phyloP scores from a whole-genome alignment of 2,888 invertebrate genomes.

The Linyphia triangularis region DNA sequence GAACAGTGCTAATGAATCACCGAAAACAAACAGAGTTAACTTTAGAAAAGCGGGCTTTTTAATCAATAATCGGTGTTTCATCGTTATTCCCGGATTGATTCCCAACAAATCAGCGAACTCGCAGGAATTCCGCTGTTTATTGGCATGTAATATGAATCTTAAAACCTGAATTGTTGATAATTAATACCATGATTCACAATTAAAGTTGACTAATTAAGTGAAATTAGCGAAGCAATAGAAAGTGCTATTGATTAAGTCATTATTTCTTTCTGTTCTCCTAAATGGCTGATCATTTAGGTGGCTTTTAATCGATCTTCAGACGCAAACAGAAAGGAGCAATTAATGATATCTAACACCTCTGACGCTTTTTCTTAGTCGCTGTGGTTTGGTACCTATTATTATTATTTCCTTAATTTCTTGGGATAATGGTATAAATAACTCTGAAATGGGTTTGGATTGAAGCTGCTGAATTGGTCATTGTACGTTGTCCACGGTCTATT shows the following conservation, averaged over 20 bases:
- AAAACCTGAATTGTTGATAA: slow-evolving; percentile 75
- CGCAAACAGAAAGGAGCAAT: slow-evolving; percentile 74
- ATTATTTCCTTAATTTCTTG: slow-evolving; percentile 36
- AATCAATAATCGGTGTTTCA: slow-evolving; percentile 74
- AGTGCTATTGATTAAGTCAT: slow-evolving; percentile 75
- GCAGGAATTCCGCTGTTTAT: slow-evolving; percentile 73
- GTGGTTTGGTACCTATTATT: slow-evolving; percentile 60
- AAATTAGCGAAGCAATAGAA: slow-evolving; percentile 74
- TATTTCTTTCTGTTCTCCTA: slow-evolving; percentile 74
- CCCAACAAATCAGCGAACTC: slow-evolving; percentile 68
- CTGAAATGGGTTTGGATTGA: neutral
- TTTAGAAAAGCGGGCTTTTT: slow-evolving; percentile 50
- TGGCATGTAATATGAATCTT: slow-evolving; percentile 75
- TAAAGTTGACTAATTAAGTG: slow-evolving; percentile 75
- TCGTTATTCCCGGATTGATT: slow-evolving; percentile 67
- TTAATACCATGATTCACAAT: slow-evolving; percentile 74
- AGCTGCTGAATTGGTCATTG: no score
- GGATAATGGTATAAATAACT: slow-evolving; percentile 38
- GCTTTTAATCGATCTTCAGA: slow-evolving; percentile 73
- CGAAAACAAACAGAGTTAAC: slow-evolving; percentile 73
- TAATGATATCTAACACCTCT: slow-evolving; percentile 73
- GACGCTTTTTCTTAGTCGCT: slow-evolving; percentile 65
- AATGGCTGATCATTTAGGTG: slow-evolving; percentile 74
- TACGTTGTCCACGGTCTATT: no score
- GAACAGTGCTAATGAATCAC: slow-evolving; percentile 73